Base-by-base conservation (phyloP, 1,140 invertebrate genomes). In the Drosophila aff. region DNA sequence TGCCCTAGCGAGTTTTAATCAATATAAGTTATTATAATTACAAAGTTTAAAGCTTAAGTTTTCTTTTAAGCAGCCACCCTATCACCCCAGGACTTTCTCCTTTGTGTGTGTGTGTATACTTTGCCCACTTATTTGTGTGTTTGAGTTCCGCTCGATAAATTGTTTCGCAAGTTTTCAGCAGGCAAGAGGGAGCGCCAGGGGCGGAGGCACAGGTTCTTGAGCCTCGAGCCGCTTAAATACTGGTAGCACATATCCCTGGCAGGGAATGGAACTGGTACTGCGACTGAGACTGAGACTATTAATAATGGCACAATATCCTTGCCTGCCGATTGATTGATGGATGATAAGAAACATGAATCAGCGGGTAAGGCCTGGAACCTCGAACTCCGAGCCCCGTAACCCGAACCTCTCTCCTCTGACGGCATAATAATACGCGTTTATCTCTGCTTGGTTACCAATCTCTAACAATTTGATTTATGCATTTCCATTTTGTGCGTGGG, bases 401-500 rank as follows among this genome's bases (percentile, higher is more conserved):
- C 21, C 52, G 21, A 61, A 8, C 13, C 41, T 10, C 15, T 15
- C n/a, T 16, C 46, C 28, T 78, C 67, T 79, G 61, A 64, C 69
- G 81, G 84, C 84, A 87, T 87, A 87, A 87, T 87, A 87, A 87
- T 89, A 79, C 62, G 83, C 86, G 83, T 89, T 87, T 87, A 87
- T 87, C 83, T 87, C 62, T 83, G 81, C 84, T 81, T 87, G 84
- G 80, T 89, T 74, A 87, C 84, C 79, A 76, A 79, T 82, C 81
- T 86, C 83, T 65, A 86, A 47, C 83, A 75, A 83, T 87, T 81
- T 87, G 83, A 87, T 87, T 87, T 87, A 87, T 87, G 83, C 76
- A 83, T 87, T 89, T 89, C 81, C 76, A 67, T 86, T 57, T 87
- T 89, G 84, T 78, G 84, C 68, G 59, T 74, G 73, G 53, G 66